Base-by-base conservation (phyloP, 1,140 invertebrate species). In the Bombus cullumanus region DNA sequence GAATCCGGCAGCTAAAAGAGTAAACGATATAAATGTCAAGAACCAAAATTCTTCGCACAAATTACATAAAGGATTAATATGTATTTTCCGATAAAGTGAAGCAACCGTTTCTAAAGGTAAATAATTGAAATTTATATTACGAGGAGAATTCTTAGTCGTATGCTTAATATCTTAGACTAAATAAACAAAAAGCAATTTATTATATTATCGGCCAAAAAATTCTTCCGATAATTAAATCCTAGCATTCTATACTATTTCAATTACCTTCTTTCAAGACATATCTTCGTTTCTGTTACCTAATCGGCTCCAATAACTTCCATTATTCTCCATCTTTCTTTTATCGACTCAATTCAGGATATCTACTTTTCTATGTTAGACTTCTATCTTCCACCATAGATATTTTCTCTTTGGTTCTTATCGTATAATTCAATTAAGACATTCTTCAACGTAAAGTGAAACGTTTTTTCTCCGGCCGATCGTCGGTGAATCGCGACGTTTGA, bases 381-480 rank as follows among this genome's bases (percentile, higher is more conserved):
- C 72, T 64, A 75, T 83, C 59, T 66, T 83, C 53, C 31, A 22
- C 41, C 79, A 31, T 53, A 53, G 34, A 39, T 66, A 76, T 74
- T 53, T 73, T 47, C 64, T 47, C 47, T 53, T 8, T 31, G 12
- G 2, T 47, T 71, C 43, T 47, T 34, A 59, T 75, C 59, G 28
- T 47, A 72, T 75, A 62, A 83, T 83, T 83, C 72, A 75, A 83
- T 83, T 75, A 83, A 83, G 72, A 83, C 79, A 59, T 81, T 59
- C 47, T 68, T 59, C n/a, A 22, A 28, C 28, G 34, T 15, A 28
- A 41, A 72, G 39, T 57, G 66, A 71, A 81, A 71, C 9, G 79
- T 37, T 79, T 53, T 13, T 57, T 71, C 9, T n/a, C 5, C 1
- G 2, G 15, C 43, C 43, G 15, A 47, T 47, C 18, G 31, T 15